Evolutionary conservation across 1,140 invertebrate genomes (phyloP).

Genomic region (Drosophila auraria): DNA sequence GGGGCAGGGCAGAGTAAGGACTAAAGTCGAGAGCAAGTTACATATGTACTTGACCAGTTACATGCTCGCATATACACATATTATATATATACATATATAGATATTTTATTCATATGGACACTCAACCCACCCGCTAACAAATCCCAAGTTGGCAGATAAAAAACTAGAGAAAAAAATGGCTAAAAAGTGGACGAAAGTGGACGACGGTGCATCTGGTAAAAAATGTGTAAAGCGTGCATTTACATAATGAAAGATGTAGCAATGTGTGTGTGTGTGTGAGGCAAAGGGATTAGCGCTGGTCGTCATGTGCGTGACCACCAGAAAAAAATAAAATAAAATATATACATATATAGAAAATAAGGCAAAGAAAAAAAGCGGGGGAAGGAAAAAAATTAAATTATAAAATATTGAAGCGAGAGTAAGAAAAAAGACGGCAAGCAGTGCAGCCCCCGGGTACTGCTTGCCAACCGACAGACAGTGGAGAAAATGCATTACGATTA

Average conservation of each 20-base stretch:
- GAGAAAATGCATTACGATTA: not conserved
- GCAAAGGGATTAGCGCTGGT: slow-evolving; percentile 75
- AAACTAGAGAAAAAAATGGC: slow-evolving; percentile 17
- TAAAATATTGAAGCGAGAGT: slow-evolving; percentile 80
- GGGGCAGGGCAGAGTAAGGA: slow-evolving; percentile 15
- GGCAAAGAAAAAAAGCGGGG: not conserved
- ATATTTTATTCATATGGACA: slow-evolving; percentile 55
- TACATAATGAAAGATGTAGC: slow-evolving; percentile 84
- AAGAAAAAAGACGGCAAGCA: slow-evolving; percentile 58
- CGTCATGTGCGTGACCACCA: slow-evolving; percentile 69
- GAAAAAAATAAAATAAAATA: slow-evolving; percentile 21
- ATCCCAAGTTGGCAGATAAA: slow-evolving; percentile 61
- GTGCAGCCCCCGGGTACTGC: not conserved
- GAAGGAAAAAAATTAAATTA: slow-evolving; percentile 71
- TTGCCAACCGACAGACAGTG: not conserved
- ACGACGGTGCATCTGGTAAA: slow-evolving; percentile 40
- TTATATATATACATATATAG: slow-evolving; percentile 10
- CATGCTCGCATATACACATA: slow-evolving; percentile 12
- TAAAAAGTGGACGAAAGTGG: slow-evolving; percentile 37
- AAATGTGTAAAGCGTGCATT: slow-evolving; percentile 81
- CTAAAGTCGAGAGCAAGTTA: slow-evolving; percentile 15
- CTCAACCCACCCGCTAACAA: slow-evolving; percentile 43
- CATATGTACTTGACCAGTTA: slow-evolving; percentile 29
- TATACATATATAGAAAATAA: slow-evolving; percentile 6
- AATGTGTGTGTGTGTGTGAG: slow-evolving; percentile 50